Evolutionary conservation across 2,797 vertebrate genomes (phyloP).

Genomic region (Spea hammondii): DNA sequence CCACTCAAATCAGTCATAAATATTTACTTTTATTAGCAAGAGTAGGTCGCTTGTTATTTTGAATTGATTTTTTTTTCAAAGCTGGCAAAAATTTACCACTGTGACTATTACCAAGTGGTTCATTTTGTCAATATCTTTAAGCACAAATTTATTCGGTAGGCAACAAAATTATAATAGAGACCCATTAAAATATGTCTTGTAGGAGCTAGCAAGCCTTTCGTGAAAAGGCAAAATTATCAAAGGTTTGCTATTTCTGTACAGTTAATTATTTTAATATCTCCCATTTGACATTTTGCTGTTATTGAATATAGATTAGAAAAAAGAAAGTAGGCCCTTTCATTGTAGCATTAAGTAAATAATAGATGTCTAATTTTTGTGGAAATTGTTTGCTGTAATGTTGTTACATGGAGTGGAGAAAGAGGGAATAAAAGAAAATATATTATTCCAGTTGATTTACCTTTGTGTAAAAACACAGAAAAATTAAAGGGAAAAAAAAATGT

Average conservation of each 20-base stretch:
- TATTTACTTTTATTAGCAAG: constrained; percentile 97
- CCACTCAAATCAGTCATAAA: constrained; percentile 98
- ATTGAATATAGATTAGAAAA: constrained; percentile 38
- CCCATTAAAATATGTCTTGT: constrained; percentile 4
- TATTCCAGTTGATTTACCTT: not conserved
- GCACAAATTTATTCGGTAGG: constrained; percentile 55
- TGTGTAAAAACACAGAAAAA: not conserved
- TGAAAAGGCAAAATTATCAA: constrained; percentile 37
- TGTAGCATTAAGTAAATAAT: constrained; percentile 23
- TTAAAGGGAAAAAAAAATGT: constrained; percentile 53
- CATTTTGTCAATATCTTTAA: constrained; percentile 67
- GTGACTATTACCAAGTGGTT: constrained; percentile 69
- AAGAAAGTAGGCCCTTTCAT: not conserved
- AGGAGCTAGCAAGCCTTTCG: constrained; percentile 32
- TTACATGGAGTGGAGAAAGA: not conserved
- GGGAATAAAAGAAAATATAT: not conserved
- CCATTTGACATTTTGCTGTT: constrained; percentile 46
- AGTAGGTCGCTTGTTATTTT: constrained; percentile 84
- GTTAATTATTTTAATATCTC: constrained; percentile 54
- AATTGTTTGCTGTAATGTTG: constrained; percentile 19
- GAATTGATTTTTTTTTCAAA: constrained; percentile 81
- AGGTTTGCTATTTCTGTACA: constrained; percentile 42
- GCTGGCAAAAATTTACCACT: constrained; percentile 71
- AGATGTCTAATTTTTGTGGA: constrained; percentile 28
- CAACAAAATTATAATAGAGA: constrained; percentile 42